These are phyloP conservation scores for Gymnoscelis rufifasciata DNA, from an alignment of 2,888 invertebrate species.

Conservation along the genomic window DNA sequence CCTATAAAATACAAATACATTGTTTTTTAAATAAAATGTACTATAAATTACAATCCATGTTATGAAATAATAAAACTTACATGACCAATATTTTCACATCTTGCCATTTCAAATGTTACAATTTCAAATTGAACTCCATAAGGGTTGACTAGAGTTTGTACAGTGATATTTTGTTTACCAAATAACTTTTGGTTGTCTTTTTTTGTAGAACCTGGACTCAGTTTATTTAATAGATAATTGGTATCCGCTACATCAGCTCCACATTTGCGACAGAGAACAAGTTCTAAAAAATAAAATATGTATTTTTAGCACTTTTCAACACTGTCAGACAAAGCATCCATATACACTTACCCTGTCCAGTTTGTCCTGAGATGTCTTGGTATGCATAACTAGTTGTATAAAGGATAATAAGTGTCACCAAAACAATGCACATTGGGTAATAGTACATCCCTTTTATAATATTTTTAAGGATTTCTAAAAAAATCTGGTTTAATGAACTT, in stretches of 20 bases:
- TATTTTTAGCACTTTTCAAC: no score
- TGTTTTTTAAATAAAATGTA: no score
- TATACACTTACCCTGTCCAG: conserved; percentile 44
- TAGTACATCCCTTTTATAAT: conserved; percentile 50
- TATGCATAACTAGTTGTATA: conserved; percentile 38
- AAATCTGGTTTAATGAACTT: no score
- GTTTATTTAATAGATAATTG: conserved; percentile 69
- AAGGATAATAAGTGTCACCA: conserved; percentile 32
- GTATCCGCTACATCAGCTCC: conserved; percentile 79
- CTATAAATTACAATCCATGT: no score
- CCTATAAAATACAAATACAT: conserved; percentile 47
- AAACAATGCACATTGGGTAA: conserved; percentile 35
- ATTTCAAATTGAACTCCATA: conserved; percentile 76
- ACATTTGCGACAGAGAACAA: conserved; percentile 78
- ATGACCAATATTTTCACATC: conserved; percentile 73
- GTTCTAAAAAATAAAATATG: no score
- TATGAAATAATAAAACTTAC: conserved; percentile 48
- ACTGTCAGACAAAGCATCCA: no score
- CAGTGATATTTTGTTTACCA: conserved; percentile 71
- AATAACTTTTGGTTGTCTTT: conserved; percentile 73
- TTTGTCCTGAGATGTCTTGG: conserved; percentile 33
- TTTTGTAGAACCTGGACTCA: conserved; percentile 70
- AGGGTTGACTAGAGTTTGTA: conserved; percentile 78
- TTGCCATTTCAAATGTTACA: conserved; percentile 72
- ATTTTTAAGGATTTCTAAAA: no score